Evolutionary conservation across 2,797 vertebrate genomes (phyloP), one percentile per base, ranked within the genome.

Genomic region (Typhlichthys eigenmanni): DNA sequence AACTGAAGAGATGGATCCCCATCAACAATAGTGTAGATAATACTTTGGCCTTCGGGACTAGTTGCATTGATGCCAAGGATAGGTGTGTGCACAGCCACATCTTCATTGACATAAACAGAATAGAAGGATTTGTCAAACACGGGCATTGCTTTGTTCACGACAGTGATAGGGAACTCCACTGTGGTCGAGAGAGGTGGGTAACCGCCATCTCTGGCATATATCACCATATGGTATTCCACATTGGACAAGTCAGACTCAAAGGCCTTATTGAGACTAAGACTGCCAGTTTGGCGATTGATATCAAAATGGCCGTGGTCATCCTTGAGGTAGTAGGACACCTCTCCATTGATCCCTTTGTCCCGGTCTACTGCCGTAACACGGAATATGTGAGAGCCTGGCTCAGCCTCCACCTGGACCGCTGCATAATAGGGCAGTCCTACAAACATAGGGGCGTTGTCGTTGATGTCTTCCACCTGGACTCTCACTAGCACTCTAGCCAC

Each of bases 81-180:
- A 0, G 96, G 95, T 0, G 95, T 98, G 83, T 95, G 93, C 66
- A 95, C 92, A 68, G 87, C 87, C 13, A 97, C 79, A 24, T 98
- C 96, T 88, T 99, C 98, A 46, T 94, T 95, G 58, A 98, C 87
- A 0, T 93, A 93, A 47, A 95, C 92, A 1, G 93, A 90, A 70
- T 99, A 98, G 88, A 99, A 99, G 0, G 96, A 92, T 69, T 95
- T 96, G 85, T 97, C 95, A 83, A 99, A 99, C 46, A 98, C 94
- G 14, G 98, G 98, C 97, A 98, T 99, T 0, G 97, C 97, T 89
- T 96, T 96, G 90, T 99, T 99, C 68, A 98, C 97, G 9, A 99
- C 95, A n/a, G 95, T 98, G 70, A 99, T 95, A 4, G 96, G 94
- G 72, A 99, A 95, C 62, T 96, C 95, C 66, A 95, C 87, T 0